Percentiles rank a stretch among this genome's conserved stretches.
Evolutionary conservation across 1,140 invertebrate genomes (phyloP).

Genomic region (Proctacanthus coquilletti): DNA sequence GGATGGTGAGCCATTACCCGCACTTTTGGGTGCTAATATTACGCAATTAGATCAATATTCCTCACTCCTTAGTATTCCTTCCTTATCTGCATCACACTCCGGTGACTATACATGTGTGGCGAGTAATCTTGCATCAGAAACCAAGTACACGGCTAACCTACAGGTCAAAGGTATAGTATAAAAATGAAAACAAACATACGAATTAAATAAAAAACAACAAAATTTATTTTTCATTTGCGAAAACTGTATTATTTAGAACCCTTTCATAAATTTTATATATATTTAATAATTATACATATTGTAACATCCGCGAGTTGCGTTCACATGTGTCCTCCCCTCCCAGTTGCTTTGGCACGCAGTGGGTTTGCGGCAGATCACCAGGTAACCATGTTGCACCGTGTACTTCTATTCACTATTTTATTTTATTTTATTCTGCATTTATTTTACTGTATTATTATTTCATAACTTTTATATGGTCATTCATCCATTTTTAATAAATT

Average conservation of each 20-base stretch:
- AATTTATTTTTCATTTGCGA: too few species aligned
- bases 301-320: conserved; percentile 14
- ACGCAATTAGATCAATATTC: conserved; percentile 58
- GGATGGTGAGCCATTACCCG: conserved; percentile 49
- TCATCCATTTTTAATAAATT: too few species aligned
- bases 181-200: not conserved
- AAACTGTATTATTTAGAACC: too few species aligned
- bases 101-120: conserved; percentile 72
- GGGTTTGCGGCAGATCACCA: conserved; percentile 33
- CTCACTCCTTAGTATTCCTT: conserved; percentile 61
- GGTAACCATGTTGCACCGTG: conserved; percentile 21
- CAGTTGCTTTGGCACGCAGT: conserved; percentile 40
- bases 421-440: conserved; percentile 1
- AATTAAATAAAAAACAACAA: not conserved
- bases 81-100: conserved; percentile 52
- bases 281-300: too few species aligned
- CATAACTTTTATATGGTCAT: too few species aligned
- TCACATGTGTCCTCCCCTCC: conserved; percentile 16
- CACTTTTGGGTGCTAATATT: conserved; percentile 46
- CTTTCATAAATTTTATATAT: too few species aligned
- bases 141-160: conserved; percentile 63
- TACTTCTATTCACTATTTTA: not conserved
- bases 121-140: conserved; percentile 59
- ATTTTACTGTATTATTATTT: not conserved
- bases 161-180: conserved; percentile 66